phyloP scores from a whole-genome alignment of 1,140 invertebrate genomes.

The Acromyrmex heyeri region DNA sequence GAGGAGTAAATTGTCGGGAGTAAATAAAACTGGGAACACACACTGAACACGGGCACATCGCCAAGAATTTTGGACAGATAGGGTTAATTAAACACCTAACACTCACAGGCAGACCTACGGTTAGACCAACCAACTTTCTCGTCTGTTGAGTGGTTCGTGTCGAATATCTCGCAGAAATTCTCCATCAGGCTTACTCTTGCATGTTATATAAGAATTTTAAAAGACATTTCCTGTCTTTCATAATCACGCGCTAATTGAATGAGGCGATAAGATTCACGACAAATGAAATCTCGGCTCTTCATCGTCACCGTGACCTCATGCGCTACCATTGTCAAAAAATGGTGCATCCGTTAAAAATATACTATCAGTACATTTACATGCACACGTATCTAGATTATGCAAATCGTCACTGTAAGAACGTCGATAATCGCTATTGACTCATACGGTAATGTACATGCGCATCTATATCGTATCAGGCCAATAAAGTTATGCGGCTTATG shows the following conservation, averaged over 20 bases:
- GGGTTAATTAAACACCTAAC: constrained; percentile 84
- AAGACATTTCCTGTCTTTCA: neutral
- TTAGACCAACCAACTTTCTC: constrained; percentile 83
- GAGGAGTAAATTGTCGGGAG: constrained; percentile 49
- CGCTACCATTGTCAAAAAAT: constrained; percentile 37
- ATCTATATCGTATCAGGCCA: constrained; percentile 42
- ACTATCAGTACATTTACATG: constrained; percentile 60
- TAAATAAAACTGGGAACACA: constrained; percentile 74
- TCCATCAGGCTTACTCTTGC: neutral
- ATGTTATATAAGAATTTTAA: neutral
- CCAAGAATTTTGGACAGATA: constrained; percentile 83
- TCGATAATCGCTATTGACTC: constrained; percentile 50
- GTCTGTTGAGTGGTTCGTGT: constrained; percentile 79
- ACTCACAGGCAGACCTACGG: constrained; percentile 86
- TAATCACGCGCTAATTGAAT: neutral
- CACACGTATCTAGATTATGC: constrained; percentile 54
- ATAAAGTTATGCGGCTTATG: constrained; percentile 47
- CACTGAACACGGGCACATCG: constrained; percentile 83
- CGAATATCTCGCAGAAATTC: constrained; percentile 76
- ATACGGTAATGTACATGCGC: constrained; percentile 61
- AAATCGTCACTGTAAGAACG: constrained; percentile 2
- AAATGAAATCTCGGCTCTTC: constrained; percentile 46
- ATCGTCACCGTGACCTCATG: constrained; percentile 39
- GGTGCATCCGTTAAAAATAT: constrained; percentile 26
- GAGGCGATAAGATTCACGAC: neutral